These are phyloP conservation scores for Urechis unicinctus DNA, from an alignment of 2,888 invertebrate species.

Conservation along the genomic window DNA sequence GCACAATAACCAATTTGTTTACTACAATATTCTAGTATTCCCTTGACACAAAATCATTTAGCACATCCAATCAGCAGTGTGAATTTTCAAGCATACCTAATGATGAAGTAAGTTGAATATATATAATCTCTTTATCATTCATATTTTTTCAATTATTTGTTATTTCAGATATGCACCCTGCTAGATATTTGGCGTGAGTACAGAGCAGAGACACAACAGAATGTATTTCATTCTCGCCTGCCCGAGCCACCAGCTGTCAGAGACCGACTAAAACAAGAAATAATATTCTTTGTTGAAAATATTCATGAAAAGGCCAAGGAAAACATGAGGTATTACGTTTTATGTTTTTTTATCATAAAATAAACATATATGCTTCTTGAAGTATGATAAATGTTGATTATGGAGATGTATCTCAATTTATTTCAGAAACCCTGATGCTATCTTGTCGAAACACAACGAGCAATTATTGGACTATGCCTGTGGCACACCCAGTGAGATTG, in stretches of 20 bases:
- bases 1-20: too few species aligned
- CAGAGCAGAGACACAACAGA: conserved; percentile 30
- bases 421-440: conserved; percentile 27
- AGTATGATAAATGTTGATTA: too few species aligned
- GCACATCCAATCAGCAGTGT: too few species aligned
- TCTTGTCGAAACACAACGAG: conserved; percentile 31
- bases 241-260: conserved; percentile 46
- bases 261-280: conserved; percentile 43
- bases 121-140: background rate
- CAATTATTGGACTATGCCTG: conserved; percentile 38
- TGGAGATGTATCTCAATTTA: too few species aligned
- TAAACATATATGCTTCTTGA: too few species aligned
- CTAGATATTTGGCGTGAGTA: conserved; percentile 46
- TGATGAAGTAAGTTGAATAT: background rate
- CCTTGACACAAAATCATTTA: too few species aligned
- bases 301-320: conserved; percentile 40
- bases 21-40: too few species aligned
- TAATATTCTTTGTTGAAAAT: conserved; percentile 43
- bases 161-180: conserved; percentile 34
- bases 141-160: background rate
- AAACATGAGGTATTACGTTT: conserved; percentile 40
- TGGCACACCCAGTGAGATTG: conserved; percentile 28
- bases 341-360: too few species aligned
- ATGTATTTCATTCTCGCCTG: conserved; percentile 21
- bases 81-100: too few species aligned